Base-by-base conservation (phyloP, 2,797 vertebrate genomes). In the Natrix natrix region DNA sequence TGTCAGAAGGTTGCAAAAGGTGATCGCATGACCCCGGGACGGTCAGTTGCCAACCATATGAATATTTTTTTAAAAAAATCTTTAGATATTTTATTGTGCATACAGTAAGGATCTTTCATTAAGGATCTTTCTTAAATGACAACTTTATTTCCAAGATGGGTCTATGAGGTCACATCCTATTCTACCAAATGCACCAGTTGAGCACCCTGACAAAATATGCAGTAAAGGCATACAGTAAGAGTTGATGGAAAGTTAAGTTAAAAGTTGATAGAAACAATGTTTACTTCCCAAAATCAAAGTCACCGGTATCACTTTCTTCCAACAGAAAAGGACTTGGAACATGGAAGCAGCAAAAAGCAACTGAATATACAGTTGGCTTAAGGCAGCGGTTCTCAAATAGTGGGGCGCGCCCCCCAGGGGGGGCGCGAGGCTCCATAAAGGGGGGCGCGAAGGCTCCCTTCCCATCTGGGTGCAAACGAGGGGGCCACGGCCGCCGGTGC, bases 161-260 rank as follows among this genome's bases (percentile, higher is more conserved):
- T 66, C 26, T 26, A 55, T n/a, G 4, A 12, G 28, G 10, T 43
- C 60, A 22, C 14, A 92, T n/a, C 3, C 48, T 52, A 26, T 88
- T 78, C 14, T 78, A 57, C 20, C 32, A 3, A 22, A 94, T 89
- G 66, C 43, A 52, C 52, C 59, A 11, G 2, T 83, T 69, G 2
- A 11, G 89, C 12, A 2, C 26, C 88, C 48, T 87, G 55, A 88
- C 5, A 2, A 92, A 96, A 89, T 91, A 95, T 93, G 94, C 92
- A 94, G 61, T 88, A 22, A 66, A 92, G 91, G 94, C 91, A 92
- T 55, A 54, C 24, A 4, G 92, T 87, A 2, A 37, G 92, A 91
- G 87, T 88, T 93, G 66, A 22, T 43, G 17, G 16, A 20, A 48
- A 37, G n/a, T 74, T 63, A 74, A 74, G 66, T 52, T 52, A 52